Evolutionary conservation across 2,113 vertebrate species (phyloP).

Genomic region (Cynoglossus semilaevis): DNA sequence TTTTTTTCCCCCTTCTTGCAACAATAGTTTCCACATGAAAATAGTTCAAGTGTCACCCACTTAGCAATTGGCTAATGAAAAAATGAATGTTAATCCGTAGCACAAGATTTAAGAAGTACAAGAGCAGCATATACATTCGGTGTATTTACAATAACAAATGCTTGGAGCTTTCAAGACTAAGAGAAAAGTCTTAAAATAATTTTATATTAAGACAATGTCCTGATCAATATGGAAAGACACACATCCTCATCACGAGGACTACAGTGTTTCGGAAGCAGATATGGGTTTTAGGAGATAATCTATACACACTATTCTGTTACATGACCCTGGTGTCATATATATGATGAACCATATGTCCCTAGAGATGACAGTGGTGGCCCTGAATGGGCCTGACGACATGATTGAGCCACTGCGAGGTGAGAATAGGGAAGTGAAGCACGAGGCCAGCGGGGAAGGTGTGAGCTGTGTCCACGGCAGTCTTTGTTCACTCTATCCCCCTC

Average conservation of each 20-base stretch:
- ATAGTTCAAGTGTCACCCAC: too few relatives aligned
- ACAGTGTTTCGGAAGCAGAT: neutral
- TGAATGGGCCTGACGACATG: constrained; percentile 36
- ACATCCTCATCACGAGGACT: neutral
- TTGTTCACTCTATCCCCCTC: constrained; percentile 32
- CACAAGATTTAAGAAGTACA: too few relatives aligned
- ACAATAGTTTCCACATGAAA: too few relatives aligned
- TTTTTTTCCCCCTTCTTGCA: too few relatives aligned
- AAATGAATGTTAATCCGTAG: too few relatives aligned
- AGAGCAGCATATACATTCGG: too few relatives aligned
- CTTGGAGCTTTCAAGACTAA: too few relatives aligned
- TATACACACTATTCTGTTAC: constrained; percentile 12
- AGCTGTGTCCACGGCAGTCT: constrained; percentile 9
- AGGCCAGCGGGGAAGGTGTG: constrained; percentile 38
- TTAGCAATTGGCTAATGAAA: too few relatives aligned
- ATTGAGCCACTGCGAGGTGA: constrained; percentile 19
- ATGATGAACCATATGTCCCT: constrained; percentile 10
- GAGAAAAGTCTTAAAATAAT: too few relatives aligned
- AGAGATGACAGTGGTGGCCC: constrained; percentile 11
- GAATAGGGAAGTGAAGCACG: constrained; percentile 20
- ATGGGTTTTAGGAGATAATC: neutral
- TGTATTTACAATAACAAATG: too few relatives aligned
- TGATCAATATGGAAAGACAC: too few relatives aligned
- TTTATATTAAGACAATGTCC: too few relatives aligned
- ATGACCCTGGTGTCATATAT: neutral